Conservation (phyloP, 2,113 vertebrate genomes). For the Lophochroa leadbeateri region DNA sequence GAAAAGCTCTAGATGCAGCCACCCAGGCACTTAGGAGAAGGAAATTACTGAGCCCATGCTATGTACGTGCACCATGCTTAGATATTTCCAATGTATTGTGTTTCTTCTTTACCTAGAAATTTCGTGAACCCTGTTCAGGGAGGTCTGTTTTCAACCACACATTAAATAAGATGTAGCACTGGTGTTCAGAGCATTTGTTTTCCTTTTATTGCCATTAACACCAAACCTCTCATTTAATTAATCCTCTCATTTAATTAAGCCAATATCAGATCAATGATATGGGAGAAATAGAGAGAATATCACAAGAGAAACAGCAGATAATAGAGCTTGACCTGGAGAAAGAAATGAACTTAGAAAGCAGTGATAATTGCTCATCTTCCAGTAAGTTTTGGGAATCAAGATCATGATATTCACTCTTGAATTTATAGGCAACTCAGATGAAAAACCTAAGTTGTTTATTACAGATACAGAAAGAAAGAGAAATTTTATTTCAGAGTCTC, state of each 20-base stretch:
- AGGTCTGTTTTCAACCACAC: neutral
- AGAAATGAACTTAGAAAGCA: neutral
- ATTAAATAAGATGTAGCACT: neutral
- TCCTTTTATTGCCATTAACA: neutral
- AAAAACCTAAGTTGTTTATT: conserved; percentile 26
- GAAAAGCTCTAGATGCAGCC: neutral
- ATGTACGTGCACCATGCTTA: neutral
- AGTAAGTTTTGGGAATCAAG: neutral
- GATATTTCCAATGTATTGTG: neutral
- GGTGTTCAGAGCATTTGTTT: neutral
- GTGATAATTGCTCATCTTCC: conserved; percentile 11
- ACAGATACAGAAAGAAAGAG: neutral
- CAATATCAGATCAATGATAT: neutral
- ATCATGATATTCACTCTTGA: neutral
- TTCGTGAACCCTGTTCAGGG: neutral
- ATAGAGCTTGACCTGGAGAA: neutral
- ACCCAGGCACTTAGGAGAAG: neutral
- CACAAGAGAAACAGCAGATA: neutral
- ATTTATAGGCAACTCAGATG: neutral
- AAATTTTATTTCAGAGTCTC: conserved; percentile 24
- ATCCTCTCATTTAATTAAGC: neutral
- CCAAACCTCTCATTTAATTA: neutral
- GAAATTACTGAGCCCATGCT: neutral
- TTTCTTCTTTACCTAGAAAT: neutral
- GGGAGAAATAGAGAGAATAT: neutral